Evolutionary conservation across 2,113 vertebrate genomes (phyloP).

Genomic region (Hoplias malabaricus): DNA sequence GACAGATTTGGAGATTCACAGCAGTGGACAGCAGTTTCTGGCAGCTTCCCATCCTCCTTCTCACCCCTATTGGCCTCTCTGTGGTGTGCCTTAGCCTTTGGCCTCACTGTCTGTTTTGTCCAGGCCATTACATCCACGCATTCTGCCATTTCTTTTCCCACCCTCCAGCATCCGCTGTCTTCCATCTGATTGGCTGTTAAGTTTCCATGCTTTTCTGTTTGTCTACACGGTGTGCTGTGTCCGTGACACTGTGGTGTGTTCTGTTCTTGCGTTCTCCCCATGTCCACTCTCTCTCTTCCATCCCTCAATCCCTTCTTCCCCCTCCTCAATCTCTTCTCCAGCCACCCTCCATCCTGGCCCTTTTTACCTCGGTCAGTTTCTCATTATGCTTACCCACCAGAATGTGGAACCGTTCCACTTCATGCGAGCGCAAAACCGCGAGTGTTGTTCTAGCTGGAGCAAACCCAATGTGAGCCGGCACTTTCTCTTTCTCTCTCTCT

Average conservation of each 20-base stretch:
- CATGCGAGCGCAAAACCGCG: conserved; percentile 86
- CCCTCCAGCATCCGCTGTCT: conserved; percentile 15
- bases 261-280: conserved; percentile 13
- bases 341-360: conserved; percentile 66
- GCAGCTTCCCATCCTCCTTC: neutral
- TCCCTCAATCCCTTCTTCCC: conserved; percentile 45
- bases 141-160: conserved; percentile 58
- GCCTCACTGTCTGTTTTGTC: conserved; percentile 10
- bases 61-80: conserved; percentile 7
- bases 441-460: conserved; percentile 79
- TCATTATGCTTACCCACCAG: conserved; percentile 84
- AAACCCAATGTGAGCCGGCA: conserved; percentile 76
- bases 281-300: conserved; percentile 28
- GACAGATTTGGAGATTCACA: neutral
- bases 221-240: conserved; percentile 21
- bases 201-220: conserved; percentile 22
- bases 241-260: conserved; percentile 20
- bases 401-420: conserved; percentile 82
- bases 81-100: conserved; percentile 51
- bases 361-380: conserved; percentile 81
- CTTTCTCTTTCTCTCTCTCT: conserved; percentile 67
- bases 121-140: conserved; percentile 40
- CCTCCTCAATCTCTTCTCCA: conserved; percentile 51
- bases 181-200: conserved; percentile 2
- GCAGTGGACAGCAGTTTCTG: neutral